Conservation (phyloP, 2,888 invertebrate species). For the Parasteatoda lunata region DNA sequence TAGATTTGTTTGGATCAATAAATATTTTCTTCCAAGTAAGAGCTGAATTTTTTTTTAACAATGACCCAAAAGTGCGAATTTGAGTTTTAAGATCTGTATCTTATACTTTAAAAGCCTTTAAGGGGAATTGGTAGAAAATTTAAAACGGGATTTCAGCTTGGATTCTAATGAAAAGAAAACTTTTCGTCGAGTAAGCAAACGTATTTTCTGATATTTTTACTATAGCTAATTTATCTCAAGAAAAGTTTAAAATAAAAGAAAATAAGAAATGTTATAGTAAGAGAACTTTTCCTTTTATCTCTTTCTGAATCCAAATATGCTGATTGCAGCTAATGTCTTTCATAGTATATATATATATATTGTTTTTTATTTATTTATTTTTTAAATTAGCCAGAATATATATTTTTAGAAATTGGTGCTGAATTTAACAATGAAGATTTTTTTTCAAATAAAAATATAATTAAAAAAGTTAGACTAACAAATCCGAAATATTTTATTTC, state of each 20-base stretch:
- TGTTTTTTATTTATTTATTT: too few relatives aligned
- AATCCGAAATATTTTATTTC: too few relatives aligned
- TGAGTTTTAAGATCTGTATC: conserved; percentile 18
- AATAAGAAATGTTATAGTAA: conserved; percentile 22
- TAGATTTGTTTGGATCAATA: too few relatives aligned
- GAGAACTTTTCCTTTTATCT: conserved; percentile 6
- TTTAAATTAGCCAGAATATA: too few relatives aligned
- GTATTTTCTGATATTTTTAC: conserved; percentile 14
- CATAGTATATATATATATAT: too few relatives aligned
- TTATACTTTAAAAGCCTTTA: conserved; percentile 23
- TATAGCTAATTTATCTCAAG: conserved; percentile 44
- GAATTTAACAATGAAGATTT: too few relatives aligned
- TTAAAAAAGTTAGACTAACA: too few relatives aligned
- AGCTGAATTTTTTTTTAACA: too few relatives aligned
- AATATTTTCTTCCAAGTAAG: too few relatives aligned
- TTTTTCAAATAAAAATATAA: too few relatives aligned
- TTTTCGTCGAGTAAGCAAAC: conserved; percentile 14
- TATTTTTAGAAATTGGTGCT: too few relatives aligned
- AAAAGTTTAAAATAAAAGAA: conserved; percentile 29
- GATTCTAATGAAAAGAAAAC: conserved; percentile 20
- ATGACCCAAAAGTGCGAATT: too few relatives aligned
- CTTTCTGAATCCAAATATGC: conserved; percentile 51
- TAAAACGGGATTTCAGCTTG: not conserved
- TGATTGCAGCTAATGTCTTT: conserved; percentile 62
- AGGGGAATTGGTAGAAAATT: conserved; percentile 36